A percentile compares a stretch with the other conserved stretches of the same genome.
Conservation (phyloP, 2,113 vertebrate species). For the Tychaedon coryphoeus region DNA sequence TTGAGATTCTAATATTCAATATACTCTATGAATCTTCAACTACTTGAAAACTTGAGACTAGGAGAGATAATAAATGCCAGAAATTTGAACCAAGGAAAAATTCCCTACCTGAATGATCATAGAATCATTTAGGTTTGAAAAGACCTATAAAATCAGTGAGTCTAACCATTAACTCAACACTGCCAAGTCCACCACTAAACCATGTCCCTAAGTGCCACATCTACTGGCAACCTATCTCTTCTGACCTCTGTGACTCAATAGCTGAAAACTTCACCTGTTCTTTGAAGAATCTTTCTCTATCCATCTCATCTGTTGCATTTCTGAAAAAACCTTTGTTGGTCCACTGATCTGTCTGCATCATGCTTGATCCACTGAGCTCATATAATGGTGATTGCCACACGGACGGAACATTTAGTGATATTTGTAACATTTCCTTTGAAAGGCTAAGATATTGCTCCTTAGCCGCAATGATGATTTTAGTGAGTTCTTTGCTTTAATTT, state of each 20-base stretch:
- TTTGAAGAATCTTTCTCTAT: constrained; percentile 10
- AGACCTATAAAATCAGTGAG: background rate
- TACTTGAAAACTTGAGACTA: background rate
- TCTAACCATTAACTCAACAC: background rate
- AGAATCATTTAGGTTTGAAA: background rate
- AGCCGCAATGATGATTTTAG: background rate
- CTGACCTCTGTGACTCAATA: background rate
- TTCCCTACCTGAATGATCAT: background rate
- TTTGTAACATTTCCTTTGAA: background rate
- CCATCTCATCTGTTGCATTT: background rate
- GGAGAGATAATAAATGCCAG: background rate
- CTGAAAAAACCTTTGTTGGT: background rate
- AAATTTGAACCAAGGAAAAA: constrained; percentile 6
- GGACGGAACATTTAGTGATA: background rate
- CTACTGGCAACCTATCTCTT: background rate
- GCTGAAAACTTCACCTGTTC: background rate
- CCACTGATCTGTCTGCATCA: background rate
- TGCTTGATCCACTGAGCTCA: background rate
- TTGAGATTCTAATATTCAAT: background rate
- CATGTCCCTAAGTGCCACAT: background rate
- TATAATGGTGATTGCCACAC: background rate
- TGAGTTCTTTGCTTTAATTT: background rate
- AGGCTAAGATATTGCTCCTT: background rate
- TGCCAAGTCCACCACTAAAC: background rate
- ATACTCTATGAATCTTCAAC: background rate